Conservation (phyloP, 2,888 invertebrate species). For the Craniophora ligustri region DNA sequence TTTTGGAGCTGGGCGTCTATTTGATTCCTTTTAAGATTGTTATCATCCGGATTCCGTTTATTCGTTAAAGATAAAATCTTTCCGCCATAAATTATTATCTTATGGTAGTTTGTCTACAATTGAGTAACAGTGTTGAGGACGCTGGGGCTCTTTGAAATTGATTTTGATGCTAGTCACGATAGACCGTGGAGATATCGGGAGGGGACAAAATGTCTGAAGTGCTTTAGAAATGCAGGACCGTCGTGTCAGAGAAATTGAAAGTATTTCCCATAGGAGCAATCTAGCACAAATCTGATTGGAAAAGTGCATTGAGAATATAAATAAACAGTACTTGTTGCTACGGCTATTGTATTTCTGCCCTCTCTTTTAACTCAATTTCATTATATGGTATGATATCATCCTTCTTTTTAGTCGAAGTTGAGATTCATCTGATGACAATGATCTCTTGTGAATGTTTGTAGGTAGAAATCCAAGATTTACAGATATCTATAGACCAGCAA, state of each 20-base stretch:
- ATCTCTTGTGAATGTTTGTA: no score
- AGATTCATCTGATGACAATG: no score
- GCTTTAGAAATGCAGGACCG: no score
- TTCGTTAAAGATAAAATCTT: conserved; percentile 43
- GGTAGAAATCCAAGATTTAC: conserved; percentile 11
- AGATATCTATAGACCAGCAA: conserved; percentile 14
- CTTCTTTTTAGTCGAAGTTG: no score
- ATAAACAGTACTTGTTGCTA: background rate
- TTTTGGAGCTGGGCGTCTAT: conserved; percentile 38
- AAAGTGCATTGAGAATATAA: background rate
- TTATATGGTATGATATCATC: no score
- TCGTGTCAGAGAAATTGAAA: background rate
- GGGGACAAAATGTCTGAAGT: no score
- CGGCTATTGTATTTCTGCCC: no score
- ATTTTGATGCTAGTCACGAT: conserved; percentile 28
- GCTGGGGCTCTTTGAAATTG: conserved; percentile 43
- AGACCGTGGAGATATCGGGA: conserved; percentile 15
- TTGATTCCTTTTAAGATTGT: conserved; percentile 35
- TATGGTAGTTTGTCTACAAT: conserved; percentile 45
- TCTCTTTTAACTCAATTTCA: no score
- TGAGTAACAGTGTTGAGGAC: conserved; percentile 39
- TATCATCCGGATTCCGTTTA: conserved; percentile 39
- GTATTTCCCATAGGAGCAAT: background rate
- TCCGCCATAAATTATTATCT: conserved; percentile 48
- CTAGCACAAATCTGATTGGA: background rate